phyloP scores from a whole-genome alignment of 1,140 invertebrate genomes.

The Sitophilus oryzae region DNA sequence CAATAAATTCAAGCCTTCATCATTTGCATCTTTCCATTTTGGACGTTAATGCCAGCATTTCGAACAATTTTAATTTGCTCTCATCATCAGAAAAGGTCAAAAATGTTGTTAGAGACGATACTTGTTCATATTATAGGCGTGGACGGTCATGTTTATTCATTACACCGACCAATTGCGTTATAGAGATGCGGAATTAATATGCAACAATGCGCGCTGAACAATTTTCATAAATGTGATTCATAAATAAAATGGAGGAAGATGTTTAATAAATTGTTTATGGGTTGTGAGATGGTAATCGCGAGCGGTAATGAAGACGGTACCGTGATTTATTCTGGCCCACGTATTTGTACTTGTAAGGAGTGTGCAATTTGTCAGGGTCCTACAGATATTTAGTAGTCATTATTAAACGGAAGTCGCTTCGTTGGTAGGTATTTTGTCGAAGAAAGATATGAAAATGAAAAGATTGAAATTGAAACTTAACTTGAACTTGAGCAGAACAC shows the following conservation, averaged over 20 bases:
- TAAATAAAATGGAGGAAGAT: neutral
- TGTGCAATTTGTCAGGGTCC: neutral
- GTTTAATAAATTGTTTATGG: neutral
- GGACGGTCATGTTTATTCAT: neutral
- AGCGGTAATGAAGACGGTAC: neutral
- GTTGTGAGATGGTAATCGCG: neutral
- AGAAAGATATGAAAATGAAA: no score
- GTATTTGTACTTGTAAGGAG: neutral
- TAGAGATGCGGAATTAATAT: neutral
- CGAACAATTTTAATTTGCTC: neutral
- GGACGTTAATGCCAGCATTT: neutral
- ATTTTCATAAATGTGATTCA: neutral
- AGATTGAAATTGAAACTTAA: no score
- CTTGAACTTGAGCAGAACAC: no score
- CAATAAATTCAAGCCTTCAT: neutral
- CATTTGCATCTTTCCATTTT: neutral
- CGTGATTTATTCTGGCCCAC: neutral
- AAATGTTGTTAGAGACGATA: neutral
- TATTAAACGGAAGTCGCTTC: neutral
- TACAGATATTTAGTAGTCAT: neutral
- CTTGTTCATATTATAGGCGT: neutral
- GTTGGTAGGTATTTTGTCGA: no score
- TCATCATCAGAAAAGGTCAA: neutral
- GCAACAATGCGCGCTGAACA: neutral
- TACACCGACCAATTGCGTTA: neutral